Conservation (phyloP, 2,797 vertebrate genomes). For the Notolabrus celidotus region DNA sequence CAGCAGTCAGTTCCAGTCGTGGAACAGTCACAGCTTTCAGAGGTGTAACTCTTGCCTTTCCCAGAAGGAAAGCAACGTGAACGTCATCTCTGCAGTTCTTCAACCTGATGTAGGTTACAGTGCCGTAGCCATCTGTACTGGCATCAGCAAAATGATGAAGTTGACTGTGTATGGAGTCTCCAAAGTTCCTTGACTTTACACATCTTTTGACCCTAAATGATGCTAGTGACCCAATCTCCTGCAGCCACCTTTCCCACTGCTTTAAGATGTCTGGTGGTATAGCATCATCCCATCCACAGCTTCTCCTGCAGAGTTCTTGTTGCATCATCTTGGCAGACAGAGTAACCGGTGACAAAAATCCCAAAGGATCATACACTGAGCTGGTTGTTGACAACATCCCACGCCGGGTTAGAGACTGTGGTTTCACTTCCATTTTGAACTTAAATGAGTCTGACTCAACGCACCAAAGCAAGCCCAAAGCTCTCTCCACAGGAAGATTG, state of each 20-base stretch:
- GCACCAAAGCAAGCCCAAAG: too few species aligned
- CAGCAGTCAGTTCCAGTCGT: too few species aligned
- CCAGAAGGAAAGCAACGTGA: neutral
- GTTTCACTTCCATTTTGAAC: too few species aligned
- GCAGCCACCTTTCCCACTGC: too few species aligned
- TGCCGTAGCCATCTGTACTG: too few species aligned
- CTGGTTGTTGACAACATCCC: too few species aligned
- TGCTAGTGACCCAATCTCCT: neutral
- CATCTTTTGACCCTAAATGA: neutral
- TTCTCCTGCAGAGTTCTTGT: neutral
- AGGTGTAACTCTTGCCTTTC: neutral
- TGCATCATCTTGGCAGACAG: neutral
- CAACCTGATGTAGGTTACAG: too few species aligned
- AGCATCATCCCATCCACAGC: neutral
- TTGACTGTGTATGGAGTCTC: neutral
- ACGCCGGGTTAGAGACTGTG: too few species aligned
- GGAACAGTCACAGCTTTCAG: neutral
- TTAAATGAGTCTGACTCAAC: too few species aligned
- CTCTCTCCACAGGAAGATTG: neutral
- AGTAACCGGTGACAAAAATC: too few species aligned
- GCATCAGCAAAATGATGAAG: too few species aligned
- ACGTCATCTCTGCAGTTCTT: neutral
- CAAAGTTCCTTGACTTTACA: neutral
- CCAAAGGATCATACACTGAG: too few species aligned
- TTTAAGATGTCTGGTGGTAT: neutral